phyloP scores from a whole-genome alignment of 2,888 invertebrate genomes.

The Keiferia lycopersicella region DNA sequence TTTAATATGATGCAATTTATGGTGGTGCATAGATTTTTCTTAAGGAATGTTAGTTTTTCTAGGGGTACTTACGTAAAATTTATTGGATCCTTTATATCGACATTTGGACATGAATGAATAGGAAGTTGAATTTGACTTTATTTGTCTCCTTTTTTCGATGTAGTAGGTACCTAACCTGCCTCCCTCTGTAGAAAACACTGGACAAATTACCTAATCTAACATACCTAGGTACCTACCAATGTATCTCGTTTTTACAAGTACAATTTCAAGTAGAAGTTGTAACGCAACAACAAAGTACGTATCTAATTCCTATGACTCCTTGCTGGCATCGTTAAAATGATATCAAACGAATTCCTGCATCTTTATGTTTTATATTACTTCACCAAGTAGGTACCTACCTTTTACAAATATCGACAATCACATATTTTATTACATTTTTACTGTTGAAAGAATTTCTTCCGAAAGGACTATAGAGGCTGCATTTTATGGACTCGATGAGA shows the following conservation, averaged over 20 bases:
- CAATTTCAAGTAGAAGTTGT: no score
- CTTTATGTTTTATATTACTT: conserved; percentile 23
- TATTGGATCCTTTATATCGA: conserved; percentile 61
- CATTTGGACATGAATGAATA: conserved; percentile 53
- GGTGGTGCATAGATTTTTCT: conserved; percentile 54
- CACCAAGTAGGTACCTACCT: conserved; percentile 13
- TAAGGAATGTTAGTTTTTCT: conserved; percentile 56
- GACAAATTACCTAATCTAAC: neutral
- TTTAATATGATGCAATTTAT: conserved; percentile 77
- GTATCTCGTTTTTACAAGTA: no score
- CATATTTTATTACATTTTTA: conserved; percentile 65
- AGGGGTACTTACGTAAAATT: conserved; percentile 61
- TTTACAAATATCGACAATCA: conserved; percentile 52
- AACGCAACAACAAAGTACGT: neutral
- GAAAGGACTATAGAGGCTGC: conserved; percentile 52
- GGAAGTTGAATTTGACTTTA: conserved; percentile 31
- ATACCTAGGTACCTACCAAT: neutral
- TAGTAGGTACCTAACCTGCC: neutral
- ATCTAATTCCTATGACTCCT: conserved; percentile 6
- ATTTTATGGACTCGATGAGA: conserved; percentile 44
- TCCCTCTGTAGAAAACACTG: neutral
- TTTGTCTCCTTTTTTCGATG: neutral
- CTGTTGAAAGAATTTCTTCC: conserved; percentile 49
- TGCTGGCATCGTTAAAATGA: conserved; percentile 18
- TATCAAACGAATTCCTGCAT: conserved; percentile 18